These are phyloP conservation scores for Fratercula arctica DNA, from an alignment of 2,797 vertebrate genomes.

Conservation along the genomic window DNA sequence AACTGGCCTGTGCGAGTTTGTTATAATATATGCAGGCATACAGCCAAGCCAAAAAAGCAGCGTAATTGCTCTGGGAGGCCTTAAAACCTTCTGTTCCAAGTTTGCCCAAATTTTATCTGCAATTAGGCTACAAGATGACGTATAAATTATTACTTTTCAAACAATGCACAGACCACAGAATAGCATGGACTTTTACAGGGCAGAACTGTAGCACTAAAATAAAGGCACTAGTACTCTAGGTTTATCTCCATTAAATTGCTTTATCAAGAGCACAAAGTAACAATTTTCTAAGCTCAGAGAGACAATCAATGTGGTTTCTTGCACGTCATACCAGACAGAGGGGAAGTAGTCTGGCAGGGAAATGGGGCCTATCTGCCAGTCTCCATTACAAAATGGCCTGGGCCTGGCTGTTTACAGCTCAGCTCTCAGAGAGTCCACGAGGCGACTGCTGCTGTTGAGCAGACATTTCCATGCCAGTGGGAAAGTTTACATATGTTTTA, in stretches of 20 bases:
- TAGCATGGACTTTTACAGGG: neutral
- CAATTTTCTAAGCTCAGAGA: neutral
- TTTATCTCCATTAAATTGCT: neutral
- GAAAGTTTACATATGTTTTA: rapidly evolving
- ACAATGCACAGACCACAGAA: neutral
- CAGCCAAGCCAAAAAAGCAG: constrained; percentile 12
- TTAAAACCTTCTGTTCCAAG: neutral
- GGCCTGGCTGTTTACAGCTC: neutral
- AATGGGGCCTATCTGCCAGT: neutral
- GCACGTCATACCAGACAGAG: rapidly evolving
- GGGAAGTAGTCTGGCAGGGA: neutral
- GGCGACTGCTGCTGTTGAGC: neutral
- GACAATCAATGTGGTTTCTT: neutral
- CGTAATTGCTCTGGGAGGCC: constrained; percentile 20
- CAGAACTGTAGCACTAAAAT: neutral
- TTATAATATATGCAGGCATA: neutral
- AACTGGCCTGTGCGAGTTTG: neutral
- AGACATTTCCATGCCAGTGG: neutral
- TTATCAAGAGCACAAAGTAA: neutral
- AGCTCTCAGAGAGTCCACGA: rapidly evolving
- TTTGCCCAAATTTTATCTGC: constrained; percentile 6
- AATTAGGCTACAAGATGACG: constrained; percentile 23
- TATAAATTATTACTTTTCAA: constrained; percentile 30
- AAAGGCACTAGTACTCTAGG: neutral
- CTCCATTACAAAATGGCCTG: neutral